Evolutionary conservation across 2,113 vertebrate species (phyloP).

Genomic region (Mustela nigripes): DNA sequence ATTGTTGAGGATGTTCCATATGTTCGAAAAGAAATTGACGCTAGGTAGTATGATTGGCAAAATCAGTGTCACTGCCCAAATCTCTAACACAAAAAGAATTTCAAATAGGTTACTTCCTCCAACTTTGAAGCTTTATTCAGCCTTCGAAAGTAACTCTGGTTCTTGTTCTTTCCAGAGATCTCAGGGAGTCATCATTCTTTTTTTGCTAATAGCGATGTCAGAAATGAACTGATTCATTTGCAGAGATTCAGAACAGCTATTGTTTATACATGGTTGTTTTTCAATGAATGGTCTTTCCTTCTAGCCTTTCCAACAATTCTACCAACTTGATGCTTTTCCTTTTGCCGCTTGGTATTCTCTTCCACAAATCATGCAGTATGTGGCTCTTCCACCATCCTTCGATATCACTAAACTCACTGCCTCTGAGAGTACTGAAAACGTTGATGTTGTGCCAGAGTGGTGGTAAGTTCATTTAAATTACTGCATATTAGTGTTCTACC

Average conservation of each 20-base stretch:
- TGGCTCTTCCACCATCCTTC: too few species aligned
- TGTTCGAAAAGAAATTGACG: neutral
- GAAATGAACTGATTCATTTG: neutral
- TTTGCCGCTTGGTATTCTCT: neutral
- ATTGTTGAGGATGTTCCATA: neutral
- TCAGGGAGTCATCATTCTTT: neutral
- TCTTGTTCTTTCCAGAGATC: conserved; percentile 15
- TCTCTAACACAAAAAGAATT: neutral
- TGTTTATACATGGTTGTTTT: neutral
- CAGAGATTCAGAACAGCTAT: neutral
- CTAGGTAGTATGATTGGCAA: neutral
- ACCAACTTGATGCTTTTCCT: neutral
- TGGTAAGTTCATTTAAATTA: conserved; percentile 70
- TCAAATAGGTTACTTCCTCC: neutral
- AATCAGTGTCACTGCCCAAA: neutral
- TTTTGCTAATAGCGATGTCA: neutral
- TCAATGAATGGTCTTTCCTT: neutral
- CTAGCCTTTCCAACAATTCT: conserved; percentile 17
- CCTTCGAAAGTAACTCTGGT: neutral
- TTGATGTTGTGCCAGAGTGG: neutral
- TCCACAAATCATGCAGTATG: neutral
- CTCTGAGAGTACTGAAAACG: neutral
- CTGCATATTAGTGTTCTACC: neutral
- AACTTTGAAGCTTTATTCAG: neutral
- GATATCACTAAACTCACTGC: neutral